Evolutionary conservation across 1,140 invertebrate species (phyloP), one percentile per base, ranked within the genome.

Genomic region (Pseudobourletiella spinata): DNA sequence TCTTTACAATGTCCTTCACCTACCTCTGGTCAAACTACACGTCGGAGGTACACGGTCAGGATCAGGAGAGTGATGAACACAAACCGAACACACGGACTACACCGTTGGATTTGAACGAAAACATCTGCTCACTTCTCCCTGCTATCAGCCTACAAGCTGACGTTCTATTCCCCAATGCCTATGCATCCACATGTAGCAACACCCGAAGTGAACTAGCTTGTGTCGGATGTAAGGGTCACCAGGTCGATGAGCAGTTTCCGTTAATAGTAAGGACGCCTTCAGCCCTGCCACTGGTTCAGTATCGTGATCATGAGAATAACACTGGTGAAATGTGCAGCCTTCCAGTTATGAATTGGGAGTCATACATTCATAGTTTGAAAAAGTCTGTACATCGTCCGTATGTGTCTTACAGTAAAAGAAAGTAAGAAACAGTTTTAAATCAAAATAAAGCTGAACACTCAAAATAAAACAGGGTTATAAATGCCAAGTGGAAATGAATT

Each of bases 341-440:
- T 24, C 67, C 67, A 16, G 67, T 69, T 3, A 26, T 69, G 1
- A 69, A 69, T 48, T 69, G 67, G 67, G 64, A 69, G 48, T 50
- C 50, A 1, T 66, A 66, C 39, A 63, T 67, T 24, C 26, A 55
- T 22, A 29, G 57, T 29, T 32, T 66, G 4, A 59, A 48, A 32
- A 42, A 29, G 29, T 14, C 18, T 18, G n/a, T 11, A n/a, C n/a
- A n/a, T n/a, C n/a, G n/a, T n/a, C n/a, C n/a, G n/a, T 3, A 15
- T n/a, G n/a, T n/a, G n/a, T n/a, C n/a, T n/a, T n/a, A n/a, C n/a
- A n/a, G n/a, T n/a, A n/a, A n/a, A n/a, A n/a, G n/a, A n/a, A n/a
- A n/a, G n/a, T n/a, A n/a, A n/a, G n/a, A n/a, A n/a, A n/a, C n/a
- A n/a, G n/a, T n/a, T n/a, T n/a, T n/a, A n/a, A n/a, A n/a, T n/a